Percentiles rank a stretch among this genome's conserved stretches.
Conservation (phyloP, 2,113 vertebrate genomes). For the Candoia aspera region DNA sequence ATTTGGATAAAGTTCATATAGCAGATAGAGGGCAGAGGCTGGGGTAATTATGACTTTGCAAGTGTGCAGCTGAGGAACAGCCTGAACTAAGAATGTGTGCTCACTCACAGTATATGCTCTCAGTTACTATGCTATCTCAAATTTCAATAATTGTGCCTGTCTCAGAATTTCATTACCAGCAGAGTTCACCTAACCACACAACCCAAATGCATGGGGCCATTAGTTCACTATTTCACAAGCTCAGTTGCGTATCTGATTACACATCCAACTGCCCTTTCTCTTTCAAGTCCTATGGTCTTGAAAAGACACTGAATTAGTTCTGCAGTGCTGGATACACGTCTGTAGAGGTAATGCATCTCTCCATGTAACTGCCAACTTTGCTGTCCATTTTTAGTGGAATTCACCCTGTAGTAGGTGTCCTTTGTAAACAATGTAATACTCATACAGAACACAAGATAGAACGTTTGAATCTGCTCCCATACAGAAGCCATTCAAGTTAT, state of each 20-base stretch:
- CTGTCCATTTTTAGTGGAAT: neutral
- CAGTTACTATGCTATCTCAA: no score
- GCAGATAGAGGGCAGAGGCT: neutral
- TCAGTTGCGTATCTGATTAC: neutral
- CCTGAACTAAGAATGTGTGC: neutral
- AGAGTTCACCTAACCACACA: neutral
- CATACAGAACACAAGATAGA: neutral
- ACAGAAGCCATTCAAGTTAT: neutral
- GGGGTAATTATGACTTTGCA: neutral
- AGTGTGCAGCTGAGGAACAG: neutral
- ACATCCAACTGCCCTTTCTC: neutral
- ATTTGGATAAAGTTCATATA: constrained; percentile 35
- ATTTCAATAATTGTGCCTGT: neutral
- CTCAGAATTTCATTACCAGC: neutral
- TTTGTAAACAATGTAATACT: neutral
- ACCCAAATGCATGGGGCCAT: no score
- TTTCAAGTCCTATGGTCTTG: neutral
- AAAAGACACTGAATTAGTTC: neutral
- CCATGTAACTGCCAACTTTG: neutral
- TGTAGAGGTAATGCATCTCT: neutral
- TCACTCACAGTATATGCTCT: neutral
- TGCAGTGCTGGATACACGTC: no score
- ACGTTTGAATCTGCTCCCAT: neutral
- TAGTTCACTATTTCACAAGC: no score
- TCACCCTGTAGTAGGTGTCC: neutral